Evolutionary conservation across 2,797 vertebrate genomes (phyloP), one percentile per base, ranked within the genome.

Genomic region (Spinus pinus): DNA sequence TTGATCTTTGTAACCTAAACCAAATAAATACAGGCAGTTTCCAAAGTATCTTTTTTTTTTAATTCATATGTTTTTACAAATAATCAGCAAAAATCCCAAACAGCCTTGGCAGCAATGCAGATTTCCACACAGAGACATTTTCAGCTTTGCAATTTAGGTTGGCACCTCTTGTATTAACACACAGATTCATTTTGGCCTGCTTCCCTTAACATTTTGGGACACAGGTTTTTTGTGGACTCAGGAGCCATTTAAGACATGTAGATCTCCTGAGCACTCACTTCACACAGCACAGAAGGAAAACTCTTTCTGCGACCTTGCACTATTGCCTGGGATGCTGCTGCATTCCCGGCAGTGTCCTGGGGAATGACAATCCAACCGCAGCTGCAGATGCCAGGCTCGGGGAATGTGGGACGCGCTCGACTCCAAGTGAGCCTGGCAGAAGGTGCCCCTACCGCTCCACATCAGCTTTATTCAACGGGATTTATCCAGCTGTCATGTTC

Each of bases 401-500:
- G 35, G 60, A 47, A 74, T 14, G 53, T 3, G 22, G 33, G 39
- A 39, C 6, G 3, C 39, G 0, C 64, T 64, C 62, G 5, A 19
- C 71, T 56, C 69, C 39, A 11, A 74, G 88, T 19, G 15, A 75
- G 33, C 44, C 54, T 60, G 50, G 60, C 30, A 65, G 56, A 60
- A 94, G 71, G 58, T 66, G 61, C 44, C 51, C 23, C 70, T 50
- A 54, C 27, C 30, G 39, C 54, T 64, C 69, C 6, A n/a, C 27
- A 28, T 65, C 75, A 58, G 81, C 70, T 94, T 85, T 64, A 84
- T 71, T 83, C 81, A 82, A 44, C 0, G 2, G 89, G 90, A 92
- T 90, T 95, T 87, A 94, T 66, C 72, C 93, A 96, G 94, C 91
- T 95, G 92, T 70, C 95, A 13, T 1, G 21, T 65, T 95, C 93